Evolutionary conservation across 2,797 vertebrate species (phyloP), one percentile per base, ranked within the genome.

Genomic region (Acanthopagrus latus): DNA sequence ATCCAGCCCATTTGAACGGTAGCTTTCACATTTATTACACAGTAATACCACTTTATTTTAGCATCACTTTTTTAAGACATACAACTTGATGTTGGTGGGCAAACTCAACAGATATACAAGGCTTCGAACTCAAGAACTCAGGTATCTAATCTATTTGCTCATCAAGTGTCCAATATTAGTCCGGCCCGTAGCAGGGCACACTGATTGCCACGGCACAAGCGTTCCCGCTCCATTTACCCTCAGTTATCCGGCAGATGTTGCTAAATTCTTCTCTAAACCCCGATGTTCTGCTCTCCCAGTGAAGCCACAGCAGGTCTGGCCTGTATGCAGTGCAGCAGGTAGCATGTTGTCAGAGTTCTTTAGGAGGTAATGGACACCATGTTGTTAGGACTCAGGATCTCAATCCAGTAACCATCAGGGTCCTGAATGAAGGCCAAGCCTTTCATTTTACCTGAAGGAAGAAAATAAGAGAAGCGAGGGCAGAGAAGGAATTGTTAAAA

Each of bases 381-480:
- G 65, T 92, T 95, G 89, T 99, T 97, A 14, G 98, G 98, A 94
- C 96, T 99, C 91, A 99, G 92, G 89, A 99, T 99, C 94, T 99
- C 98, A 86, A 99, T 99, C 98, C 98, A 99, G 90, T 99, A 99
- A 86, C 98, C 98, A 74, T 99, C 98, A 9, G 98, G 98, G 92
- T 99, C 98, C 92, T 99, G 98, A 92, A 99, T 94, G 94, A 99
- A 99, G 33, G 98, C 98, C 91, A 99, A 86, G 41, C 97, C 98
- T 94, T 98, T 98, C 97, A 99, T 99, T 95, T 99, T 99, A 92
- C 98, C 98, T 99, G 83, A 55, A 33, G 33, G 50, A 4, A 16
- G 20, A 43, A 58, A 29, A 65, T 1, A 14, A 66, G 29, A 18
- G 11, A 23, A 44, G 0, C 0, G 23, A 2, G 11, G 5, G 2